Evolutionary conservation across 2,797 vertebrate species (phyloP).

Genomic region (Sphenodon punctatus): DNA sequence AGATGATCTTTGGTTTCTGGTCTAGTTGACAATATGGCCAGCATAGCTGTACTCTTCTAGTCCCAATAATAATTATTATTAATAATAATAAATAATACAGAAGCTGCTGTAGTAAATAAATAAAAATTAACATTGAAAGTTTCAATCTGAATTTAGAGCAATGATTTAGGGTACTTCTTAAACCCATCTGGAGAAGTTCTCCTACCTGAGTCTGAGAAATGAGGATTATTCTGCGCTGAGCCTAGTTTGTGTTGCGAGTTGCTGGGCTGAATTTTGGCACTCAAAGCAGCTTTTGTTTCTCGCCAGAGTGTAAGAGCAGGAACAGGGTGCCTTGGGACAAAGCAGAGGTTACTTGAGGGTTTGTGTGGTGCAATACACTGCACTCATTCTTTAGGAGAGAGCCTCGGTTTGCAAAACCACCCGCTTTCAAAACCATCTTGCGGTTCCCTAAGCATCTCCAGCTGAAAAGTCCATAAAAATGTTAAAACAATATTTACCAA

Average conservation of each 20-base stretch:
- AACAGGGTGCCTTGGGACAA: conserved; percentile 26
- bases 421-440: conserved; percentile 46
- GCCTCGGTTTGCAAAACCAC: conserved; percentile 50
- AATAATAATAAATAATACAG: neutral
- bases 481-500: conserved; percentile 69
- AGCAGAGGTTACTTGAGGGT: conserved; percentile 30
- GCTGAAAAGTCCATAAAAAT: conserved; percentile 61
- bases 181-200: neutral
- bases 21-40: neutral
- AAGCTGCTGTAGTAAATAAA: neutral
- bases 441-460: conserved; percentile 33
- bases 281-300: conserved; percentile 12
- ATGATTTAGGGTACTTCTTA: neutral
- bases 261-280: neutral
- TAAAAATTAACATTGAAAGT: neutral
- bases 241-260: neutral
- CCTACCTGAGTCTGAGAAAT: neutral
- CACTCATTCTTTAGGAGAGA: neutral
- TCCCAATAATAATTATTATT: neutral
- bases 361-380: neutral
- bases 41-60: neutral
- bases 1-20: neutral
- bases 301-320: neutral
- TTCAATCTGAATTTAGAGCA: neutral
- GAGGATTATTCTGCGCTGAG: neutral